Conservation (phyloP, 2,888 invertebrate species). For the Synanthedon vespiformis region DNA sequence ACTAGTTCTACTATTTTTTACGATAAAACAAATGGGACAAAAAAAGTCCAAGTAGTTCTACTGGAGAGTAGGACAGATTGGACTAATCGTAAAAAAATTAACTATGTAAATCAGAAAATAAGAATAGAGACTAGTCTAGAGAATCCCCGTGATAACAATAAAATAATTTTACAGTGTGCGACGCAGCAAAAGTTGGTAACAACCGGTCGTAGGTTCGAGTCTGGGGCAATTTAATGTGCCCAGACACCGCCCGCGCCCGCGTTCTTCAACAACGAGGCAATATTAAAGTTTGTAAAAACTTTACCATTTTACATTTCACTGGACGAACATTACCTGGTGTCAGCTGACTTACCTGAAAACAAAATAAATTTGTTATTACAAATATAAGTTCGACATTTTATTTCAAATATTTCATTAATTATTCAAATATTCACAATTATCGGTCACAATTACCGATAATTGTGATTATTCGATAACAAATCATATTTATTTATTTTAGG, state of each 20-base stretch:
- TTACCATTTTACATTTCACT: conserved; percentile 17
- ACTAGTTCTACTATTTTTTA: no score
- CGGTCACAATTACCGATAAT: no score
- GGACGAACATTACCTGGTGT: conserved; percentile 26
- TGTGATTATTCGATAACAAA: no score
- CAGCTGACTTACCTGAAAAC: conserved; percentile 12
- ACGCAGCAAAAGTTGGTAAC: conserved; percentile 31
- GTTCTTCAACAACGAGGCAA: conserved; percentile 19
- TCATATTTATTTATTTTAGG: no score
- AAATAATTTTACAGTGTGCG: conserved; percentile 25
- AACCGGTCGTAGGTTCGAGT: conserved; percentile 27
- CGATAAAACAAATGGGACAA: no score
- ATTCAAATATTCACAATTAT: no score
- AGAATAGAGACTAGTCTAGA: background rate
- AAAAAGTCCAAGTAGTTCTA: no score
- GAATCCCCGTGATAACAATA: conserved; percentile 24
- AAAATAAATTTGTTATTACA: background rate
- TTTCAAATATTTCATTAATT: no score
- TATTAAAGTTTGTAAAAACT: conserved; percentile 36
- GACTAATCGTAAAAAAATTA: no score
- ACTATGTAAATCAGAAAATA: no score
- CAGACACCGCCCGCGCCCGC: conserved; percentile 1
- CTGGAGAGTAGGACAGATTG: no score
- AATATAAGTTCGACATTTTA: background rate
- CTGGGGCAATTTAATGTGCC: conserved; percentile 31